These are phyloP conservation scores for Eubucco bourcierii DNA, from an alignment of 2,113 vertebrate genomes.

Conservation along the genomic window DNA sequence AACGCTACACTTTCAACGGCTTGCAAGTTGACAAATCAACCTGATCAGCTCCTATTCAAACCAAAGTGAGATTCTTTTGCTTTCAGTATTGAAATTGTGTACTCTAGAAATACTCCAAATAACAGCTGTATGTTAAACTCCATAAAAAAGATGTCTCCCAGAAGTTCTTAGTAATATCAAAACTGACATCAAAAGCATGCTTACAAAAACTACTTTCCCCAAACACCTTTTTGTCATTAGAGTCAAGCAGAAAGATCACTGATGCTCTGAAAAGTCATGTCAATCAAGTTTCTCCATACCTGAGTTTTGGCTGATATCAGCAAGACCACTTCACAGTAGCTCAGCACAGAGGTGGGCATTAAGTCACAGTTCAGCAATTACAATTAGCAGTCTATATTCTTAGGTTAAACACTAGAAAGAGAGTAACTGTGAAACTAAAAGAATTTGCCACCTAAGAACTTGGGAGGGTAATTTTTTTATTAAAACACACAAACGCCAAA, in stretches of 20 bases:
- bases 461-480: background rate
- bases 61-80: background rate
- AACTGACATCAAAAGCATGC: background rate
- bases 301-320: background rate
- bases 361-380: background rate
- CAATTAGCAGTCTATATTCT: background rate
- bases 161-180: background rate
- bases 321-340: background rate
- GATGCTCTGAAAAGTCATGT: background rate
- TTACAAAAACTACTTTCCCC: background rate
- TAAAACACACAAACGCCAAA: no score
- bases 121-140: background rate
- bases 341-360: background rate
- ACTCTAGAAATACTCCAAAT: background rate
- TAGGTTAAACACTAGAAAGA: background rate
- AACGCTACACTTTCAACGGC: background rate
- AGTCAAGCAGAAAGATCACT: background rate
- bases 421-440: background rate
- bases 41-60: background rate
- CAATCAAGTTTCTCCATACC: background rate
- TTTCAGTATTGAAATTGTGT: background rate
- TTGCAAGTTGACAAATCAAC: background rate
- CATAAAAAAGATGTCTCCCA: background rate
- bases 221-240: background rate
- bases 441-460: fast-evolving